phyloP scores from a whole-genome alignment of 2,113 vertebrate species.

The Steatornis caripensis region DNA sequence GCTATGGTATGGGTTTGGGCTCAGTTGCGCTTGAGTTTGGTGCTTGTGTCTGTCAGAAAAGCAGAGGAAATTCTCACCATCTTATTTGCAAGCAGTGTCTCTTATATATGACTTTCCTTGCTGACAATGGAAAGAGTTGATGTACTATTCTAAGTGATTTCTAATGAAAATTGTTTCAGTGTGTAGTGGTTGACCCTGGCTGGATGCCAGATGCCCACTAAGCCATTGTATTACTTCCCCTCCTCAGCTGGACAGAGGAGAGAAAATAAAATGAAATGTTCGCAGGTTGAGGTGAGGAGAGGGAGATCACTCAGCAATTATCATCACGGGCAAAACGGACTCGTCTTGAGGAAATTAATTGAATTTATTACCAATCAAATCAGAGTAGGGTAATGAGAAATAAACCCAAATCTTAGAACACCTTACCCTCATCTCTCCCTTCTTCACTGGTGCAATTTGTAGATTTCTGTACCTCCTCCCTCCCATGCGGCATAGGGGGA shows the following conservation, averaged over 20 bases:
- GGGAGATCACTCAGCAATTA: neutral
- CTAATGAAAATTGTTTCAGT: neutral
- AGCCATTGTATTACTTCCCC: neutral
- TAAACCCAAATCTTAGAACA: too few species aligned
- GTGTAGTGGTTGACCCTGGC: neutral
- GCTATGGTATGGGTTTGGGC: neutral
- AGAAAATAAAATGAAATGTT: neutral
- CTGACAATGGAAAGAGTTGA: neutral
- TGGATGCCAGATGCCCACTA: neutral
- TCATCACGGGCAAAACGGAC: neutral
- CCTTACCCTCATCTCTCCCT: too few species aligned
- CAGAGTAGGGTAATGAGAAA: neutral
- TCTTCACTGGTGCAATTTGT: neutral
- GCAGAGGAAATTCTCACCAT: neutral
- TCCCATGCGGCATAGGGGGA: rapidly evolving
- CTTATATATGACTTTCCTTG: neutral
- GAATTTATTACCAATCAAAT: neutral
- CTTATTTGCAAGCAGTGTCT: neutral
- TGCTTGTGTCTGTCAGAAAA: neutral
- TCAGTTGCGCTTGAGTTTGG: neutral
- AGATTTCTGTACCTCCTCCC: neutral
- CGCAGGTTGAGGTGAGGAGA: neutral
- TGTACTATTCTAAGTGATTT: neutral
- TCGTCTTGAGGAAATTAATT: neutral
- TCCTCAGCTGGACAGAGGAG: neutral